Conservation (phyloP, 2,113 vertebrate species). For the Callaeas wilsoni region DNA sequence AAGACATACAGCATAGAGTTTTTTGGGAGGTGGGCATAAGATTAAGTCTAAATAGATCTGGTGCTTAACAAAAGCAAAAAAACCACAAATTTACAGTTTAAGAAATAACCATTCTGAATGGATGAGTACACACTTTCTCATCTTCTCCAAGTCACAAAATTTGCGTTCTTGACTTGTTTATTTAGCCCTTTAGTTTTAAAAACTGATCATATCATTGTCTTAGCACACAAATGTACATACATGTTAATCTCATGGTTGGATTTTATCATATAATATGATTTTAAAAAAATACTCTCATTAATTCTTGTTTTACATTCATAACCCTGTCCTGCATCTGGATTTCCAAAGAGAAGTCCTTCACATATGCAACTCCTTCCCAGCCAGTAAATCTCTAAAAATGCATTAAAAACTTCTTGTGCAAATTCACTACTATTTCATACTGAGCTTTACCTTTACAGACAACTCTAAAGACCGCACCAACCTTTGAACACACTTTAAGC, state of each 20-base stretch:
- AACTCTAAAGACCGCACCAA: background rate
- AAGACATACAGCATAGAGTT: constrained; percentile 77
- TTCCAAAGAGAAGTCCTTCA: background rate
- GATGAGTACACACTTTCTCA: background rate
- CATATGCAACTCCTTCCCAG: background rate
- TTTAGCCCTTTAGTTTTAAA: background rate
- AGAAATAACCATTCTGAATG: constrained; percentile 27
- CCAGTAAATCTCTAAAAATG: background rate
- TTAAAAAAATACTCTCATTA: background rate
- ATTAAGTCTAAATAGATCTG: constrained; percentile 60
- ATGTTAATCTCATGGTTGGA: background rate
- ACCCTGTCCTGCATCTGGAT: background rate
- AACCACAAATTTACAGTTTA: constrained; percentile 23
- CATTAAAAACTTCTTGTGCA: background rate
- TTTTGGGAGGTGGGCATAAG: constrained; percentile 59
- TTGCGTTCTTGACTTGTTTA: background rate
- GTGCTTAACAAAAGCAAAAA: constrained; percentile 60
- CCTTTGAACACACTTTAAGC: background rate
- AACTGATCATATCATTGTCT: background rate
- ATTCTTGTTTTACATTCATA: background rate
- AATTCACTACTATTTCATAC: background rate
- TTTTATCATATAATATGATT: background rate
- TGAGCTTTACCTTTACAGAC: background rate
- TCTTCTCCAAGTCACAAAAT: background rate
- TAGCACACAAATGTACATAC: background rate